phyloP scores from a whole-genome alignment of 2,113 vertebrate genomes.

The Emydocephalus ijimae region DNA sequence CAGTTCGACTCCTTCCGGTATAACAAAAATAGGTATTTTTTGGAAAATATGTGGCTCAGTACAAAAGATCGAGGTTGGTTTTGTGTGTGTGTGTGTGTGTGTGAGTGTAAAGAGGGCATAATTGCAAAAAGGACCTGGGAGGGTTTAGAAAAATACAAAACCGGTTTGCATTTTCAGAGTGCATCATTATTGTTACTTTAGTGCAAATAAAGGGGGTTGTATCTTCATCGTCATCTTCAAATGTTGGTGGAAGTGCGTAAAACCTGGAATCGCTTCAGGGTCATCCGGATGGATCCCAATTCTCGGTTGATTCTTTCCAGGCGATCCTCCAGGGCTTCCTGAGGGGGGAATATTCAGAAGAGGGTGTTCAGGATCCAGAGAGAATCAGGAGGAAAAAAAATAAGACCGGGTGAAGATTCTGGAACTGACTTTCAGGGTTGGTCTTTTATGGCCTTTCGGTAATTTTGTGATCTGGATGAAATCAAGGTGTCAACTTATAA shows the following conservation, averaged over 20 bases:
- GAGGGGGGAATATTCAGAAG: conserved; percentile 7
- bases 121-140: conserved; percentile 62
- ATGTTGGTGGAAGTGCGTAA: conserved; percentile 87
- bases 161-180: conserved; percentile 66
- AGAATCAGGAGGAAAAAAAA: not conserved
- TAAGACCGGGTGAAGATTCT: not conserved
- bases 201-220: conserved; percentile 65
- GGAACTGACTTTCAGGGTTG: not conserved
- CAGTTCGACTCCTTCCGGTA: conserved; percentile 59
- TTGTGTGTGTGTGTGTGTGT: too few species aligned
- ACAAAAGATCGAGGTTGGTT: conserved; percentile 66
- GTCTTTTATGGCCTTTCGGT: not conserved
- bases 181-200: conserved; percentile 65
- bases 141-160: conserved; percentile 73
- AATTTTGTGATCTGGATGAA: not conserved
- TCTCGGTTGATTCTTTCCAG: conserved; percentile 88
- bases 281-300: conserved; percentile 92
- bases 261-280: conserved; percentile 89
- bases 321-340: conserved; percentile 93
- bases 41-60: conserved; percentile 71
- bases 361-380: not conserved
- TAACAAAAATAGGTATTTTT: conserved; percentile 73
- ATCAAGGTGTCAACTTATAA: not conserved
- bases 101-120: conserved; percentile 64
- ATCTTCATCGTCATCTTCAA: conserved; percentile 66